phyloP scores from a whole-genome alignment of 1,140 invertebrate species.

The Tigriopus japonicus region DNA sequence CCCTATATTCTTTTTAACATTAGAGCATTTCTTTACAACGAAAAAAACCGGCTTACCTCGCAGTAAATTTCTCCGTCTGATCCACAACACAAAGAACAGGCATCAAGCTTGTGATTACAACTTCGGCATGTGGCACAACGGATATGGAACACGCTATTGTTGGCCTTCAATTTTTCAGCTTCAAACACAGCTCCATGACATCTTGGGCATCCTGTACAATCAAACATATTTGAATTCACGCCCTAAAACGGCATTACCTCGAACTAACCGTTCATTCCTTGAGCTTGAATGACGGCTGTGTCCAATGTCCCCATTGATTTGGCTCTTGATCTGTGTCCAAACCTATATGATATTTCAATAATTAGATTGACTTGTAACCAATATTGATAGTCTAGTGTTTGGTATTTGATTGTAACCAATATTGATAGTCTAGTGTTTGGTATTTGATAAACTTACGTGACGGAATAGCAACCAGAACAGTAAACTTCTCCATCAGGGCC shows the following conservation, averaged over 20 bases:
- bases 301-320: conserved; percentile 26
- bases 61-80: conserved; percentile 4
- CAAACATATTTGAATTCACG: conserved; percentile 38
- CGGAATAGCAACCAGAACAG: conserved; percentile 34
- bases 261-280: conserved; percentile 23
- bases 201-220: conserved; percentile 66
- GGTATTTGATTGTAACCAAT: background rate
- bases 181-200: conserved; percentile 82
- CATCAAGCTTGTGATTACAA: background rate
- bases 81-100: background rate
- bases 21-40: too few species aligned
- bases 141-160: conserved; percentile 27
- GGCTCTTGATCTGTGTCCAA: background rate
- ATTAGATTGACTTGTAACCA: too few species aligned
- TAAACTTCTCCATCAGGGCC: conserved; percentile 81
- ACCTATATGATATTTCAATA: background rate
- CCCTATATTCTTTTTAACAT: too few species aligned
- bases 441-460: conserved; percentile 18
- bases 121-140: background rate
- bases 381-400: too few species aligned
- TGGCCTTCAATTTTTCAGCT: conserved; percentile 78
- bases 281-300: conserved; percentile 66
- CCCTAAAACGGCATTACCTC: too few species aligned
- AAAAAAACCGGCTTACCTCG: background rate
- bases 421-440: background rate